Base-by-base conservation (phyloP, 2,113 vertebrate species). In the Proteles cristata region DNA sequence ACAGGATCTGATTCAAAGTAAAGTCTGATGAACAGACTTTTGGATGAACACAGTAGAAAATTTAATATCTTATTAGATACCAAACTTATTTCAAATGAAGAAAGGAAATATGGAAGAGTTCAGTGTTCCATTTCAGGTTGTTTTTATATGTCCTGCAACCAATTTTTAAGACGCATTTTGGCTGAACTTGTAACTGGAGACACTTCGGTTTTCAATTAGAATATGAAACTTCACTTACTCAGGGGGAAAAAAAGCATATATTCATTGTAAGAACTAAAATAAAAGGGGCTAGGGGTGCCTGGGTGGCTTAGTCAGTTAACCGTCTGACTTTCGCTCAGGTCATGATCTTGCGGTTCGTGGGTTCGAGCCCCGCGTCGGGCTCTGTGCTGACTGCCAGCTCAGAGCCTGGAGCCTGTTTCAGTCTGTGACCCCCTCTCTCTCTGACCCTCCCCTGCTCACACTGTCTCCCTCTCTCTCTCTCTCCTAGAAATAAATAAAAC, bases 81-180 rank as follows among this genome's bases (percentile, higher is more conserved):
- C 25, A 88, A 48, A 90, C 68, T 87, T 90, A 93, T 45, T 80
- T 95, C n/a, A 94, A 82, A 63, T 35, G 35, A 77, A 90, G 31
- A 48, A 93, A 79, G 35, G 17, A 97, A 69, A 39, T 26, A 58
- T 16, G 48, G 28, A 77, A 92, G 53, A 61, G 11, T 76, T 96
- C n/a, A 43, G 15, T 85, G 33, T 80, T 65, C 53, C 33, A n/a
- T 83, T 92, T 94, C 74, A 85, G 11, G 17, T 88, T 82, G 26
- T 91, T 48, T 8, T 81, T 94, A 65, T 2, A 66, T 89, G 6
- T 55, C 94, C 92, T 53, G 28, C 39, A 94, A 33, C 31, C 6
- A 79, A 33, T 88, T 65, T 88, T 85, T 93, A 80, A 85, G 73
- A 88, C 66, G 69, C 84, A 11, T 26, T 91, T 68, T 84, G 50